Evolutionary conservation across 2,797 vertebrate species (phyloP).

Genomic region (Anableps anableps): DNA sequence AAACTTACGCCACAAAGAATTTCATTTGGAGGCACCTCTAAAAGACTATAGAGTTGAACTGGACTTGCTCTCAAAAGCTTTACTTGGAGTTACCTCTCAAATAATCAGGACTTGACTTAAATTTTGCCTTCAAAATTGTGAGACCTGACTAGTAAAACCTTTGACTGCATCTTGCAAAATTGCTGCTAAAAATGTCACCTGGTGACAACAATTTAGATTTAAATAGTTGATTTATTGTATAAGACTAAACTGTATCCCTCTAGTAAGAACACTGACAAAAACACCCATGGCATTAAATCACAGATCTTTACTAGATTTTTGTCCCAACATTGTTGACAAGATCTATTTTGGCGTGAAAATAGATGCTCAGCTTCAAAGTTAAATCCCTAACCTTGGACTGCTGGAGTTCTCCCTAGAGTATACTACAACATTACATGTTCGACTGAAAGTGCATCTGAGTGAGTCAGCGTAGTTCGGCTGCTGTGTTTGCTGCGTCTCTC

Average conservation of each 20-base stretch:
- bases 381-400: slow-evolving; percentile 62
- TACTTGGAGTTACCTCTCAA: background rate
- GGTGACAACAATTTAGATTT: background rate
- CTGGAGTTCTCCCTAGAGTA: slow-evolving; percentile 45
- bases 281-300: background rate
- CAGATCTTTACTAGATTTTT: background rate
- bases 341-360: slow-evolving; percentile 17
- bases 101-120: background rate
- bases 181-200: background rate
- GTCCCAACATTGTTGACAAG: background rate
- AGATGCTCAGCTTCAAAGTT: slow-evolving; percentile 17
- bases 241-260: background rate
- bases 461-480: slow-evolving; percentile 61
- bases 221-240: background rate
- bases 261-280: background rate
- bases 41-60: background rate
- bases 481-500: slow-evolving; percentile 37
- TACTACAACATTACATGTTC: slow-evolving; percentile 61
- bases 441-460: slow-evolving; percentile 63
- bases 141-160: background rate
- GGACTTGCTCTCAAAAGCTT: background rate
- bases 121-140: background rate
- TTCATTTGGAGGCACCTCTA: background rate
- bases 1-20: background rate
- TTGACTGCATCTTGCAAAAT: background rate